Evolutionary conservation across 2,888 invertebrate species (phyloP), one percentile per base, ranked within the genome.

Genomic region (Alentia gelatinosa): DNA sequence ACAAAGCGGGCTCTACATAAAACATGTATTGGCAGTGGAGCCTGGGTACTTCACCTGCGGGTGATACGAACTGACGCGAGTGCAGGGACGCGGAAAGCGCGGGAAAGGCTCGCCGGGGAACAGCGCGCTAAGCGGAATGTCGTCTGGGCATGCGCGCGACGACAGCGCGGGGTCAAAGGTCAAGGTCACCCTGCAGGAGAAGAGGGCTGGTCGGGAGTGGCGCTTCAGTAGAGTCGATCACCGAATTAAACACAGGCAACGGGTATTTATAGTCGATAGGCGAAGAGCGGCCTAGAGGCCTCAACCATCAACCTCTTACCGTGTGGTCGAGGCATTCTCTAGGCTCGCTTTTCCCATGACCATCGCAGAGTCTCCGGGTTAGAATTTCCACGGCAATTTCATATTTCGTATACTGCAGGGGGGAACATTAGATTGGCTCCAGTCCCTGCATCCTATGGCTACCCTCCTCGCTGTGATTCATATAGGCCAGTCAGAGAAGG

Each of bases 51-150:
- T 68, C 30, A 68, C 68, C 68, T 68, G 68, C 68, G 68, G 68
- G 1, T 68, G 68, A 68, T 68, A 30, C 33, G 68, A 68, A 68
- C 68, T 30, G 68, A 68, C 68, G 68, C 68, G 1, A 30, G 68
- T 4, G 30, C 68, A 68, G n/a, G 68, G 68, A 68, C 68, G 68
- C 68, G 68, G 68, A 68, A 68, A 68, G 68, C 68, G 68, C 68
- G 68, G 68, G 68, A 68, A 30, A 68, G 33, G 56, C 56, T n/a
- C n/a, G 68, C 33, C n/a, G 26, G 30, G 12, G 68, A 30, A 68
- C 23, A 68, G 68, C 30, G 68, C 68, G 68, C 68, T 26, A 26
- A 30, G 30, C 68, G 30, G 30, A 30, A 68, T 12, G 68, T 68
- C 68, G 68, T 68, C 68, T 68, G 68, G 3, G n/a, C 68, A 56